Conservation (phyloP, 2,888 invertebrate genomes). For the Ophion slaviceki region DNA sequence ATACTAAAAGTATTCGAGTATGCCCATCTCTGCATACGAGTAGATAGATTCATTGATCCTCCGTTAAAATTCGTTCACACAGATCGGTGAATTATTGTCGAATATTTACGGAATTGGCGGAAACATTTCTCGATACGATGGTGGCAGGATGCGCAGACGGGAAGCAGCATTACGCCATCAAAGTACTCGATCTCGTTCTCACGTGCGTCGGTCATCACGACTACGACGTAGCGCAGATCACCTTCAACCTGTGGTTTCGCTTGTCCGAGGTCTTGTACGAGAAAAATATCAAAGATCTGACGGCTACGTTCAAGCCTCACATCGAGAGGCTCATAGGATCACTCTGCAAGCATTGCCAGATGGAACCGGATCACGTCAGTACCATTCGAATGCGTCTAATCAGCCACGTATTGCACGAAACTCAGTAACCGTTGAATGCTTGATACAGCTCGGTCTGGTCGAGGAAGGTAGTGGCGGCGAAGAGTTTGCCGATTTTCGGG, state of each 20-base stretch:
- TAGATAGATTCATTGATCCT: not conserved
- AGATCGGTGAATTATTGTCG: conserved; percentile 96
- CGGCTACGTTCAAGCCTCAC: conserved; percentile 93
- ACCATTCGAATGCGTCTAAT: conserved; percentile 1
- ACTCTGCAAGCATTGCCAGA: conserved; percentile 96
- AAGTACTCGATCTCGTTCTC: conserved; percentile 94
- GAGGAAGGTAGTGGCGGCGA: conserved; percentile 85
- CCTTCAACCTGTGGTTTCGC: conserved; percentile 98
- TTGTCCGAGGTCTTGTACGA: conserved; percentile 97
- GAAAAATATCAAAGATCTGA: conserved; percentile 92
- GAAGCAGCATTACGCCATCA: conserved; percentile 90
- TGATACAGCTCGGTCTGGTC: conserved; percentile 78
- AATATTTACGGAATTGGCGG: conserved; percentile 97
- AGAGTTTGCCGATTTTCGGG: conserved; percentile 92
- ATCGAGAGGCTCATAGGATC: conserved; percentile 95
- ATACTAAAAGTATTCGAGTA: too few species aligned
- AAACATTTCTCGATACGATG: conserved; percentile 94
- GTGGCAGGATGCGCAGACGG: conserved; percentile 87
- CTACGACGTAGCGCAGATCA: conserved; percentile 95
- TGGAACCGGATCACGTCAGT: conserved; percentile 95
- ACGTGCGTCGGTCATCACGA: conserved; percentile 98
- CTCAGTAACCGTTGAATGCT: not conserved
- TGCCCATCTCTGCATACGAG: not conserved
- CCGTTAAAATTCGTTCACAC: conserved; percentile 64
- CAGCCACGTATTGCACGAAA: not conserved